A percentile compares a stretch with the other conserved stretches of the same genome.
These are phyloP conservation scores for Mola mola DNA, from an alignment of 2,113 vertebrate genomes.

Conservation along the genomic window DNA sequence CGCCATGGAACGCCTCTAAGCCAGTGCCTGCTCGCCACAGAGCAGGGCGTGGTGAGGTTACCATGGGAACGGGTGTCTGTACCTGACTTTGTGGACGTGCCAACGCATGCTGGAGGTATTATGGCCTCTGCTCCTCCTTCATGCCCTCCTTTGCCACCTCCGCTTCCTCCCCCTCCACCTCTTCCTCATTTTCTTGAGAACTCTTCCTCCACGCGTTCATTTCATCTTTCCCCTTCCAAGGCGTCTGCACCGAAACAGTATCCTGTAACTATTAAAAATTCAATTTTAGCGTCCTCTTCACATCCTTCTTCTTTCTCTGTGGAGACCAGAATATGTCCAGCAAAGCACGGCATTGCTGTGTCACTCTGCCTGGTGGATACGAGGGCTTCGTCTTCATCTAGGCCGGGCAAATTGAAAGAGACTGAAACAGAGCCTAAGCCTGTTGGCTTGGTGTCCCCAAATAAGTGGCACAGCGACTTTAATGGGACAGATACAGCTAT, in stretches of 20 bases:
- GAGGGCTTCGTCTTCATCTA: constrained; percentile 65
- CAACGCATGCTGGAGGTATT: constrained; percentile 55
- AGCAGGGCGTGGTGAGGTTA: constrained; percentile 82
- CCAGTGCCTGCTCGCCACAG: constrained; percentile 85
- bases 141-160: constrained; percentile 36
- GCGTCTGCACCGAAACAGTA: constrained; percentile 28
- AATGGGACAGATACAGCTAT: constrained; percentile 24
- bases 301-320: background rate
- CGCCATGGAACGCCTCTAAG: constrained; percentile 75
- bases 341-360: constrained; percentile 77
- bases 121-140: constrained; percentile 56
- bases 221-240: constrained; percentile 27
- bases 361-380: constrained; percentile 65
- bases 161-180: constrained; percentile 44
- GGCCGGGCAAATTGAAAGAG: constrained; percentile 79
- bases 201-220: constrained; percentile 19
- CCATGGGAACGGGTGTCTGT: constrained; percentile 85
- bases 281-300: constrained; percentile 22
- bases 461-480: constrained; percentile 70
- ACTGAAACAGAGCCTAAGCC: constrained; percentile 56
- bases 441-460: constrained; percentile 72
- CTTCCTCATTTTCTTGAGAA: constrained; percentile 29
- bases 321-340: constrained; percentile 45
- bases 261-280: constrained; percentile 30
- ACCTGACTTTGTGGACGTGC: constrained; percentile 83